These are phyloP conservation scores for Labeo rohita DNA, from an alignment of 2,113 vertebrate species.

Conservation along the genomic window DNA sequence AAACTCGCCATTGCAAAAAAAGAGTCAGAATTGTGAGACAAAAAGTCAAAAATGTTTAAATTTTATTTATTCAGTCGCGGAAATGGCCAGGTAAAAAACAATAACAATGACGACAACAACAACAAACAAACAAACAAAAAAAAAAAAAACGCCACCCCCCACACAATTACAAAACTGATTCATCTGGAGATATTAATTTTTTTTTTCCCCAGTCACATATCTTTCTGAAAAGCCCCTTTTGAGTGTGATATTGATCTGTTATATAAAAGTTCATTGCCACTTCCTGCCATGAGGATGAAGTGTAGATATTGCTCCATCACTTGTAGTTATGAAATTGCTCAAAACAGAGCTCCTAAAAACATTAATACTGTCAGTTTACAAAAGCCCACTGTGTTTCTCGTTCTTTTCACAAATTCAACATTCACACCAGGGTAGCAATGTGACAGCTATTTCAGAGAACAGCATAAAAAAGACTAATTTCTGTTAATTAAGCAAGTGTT, in stretches of 20 bases:
- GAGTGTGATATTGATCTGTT: slow-evolving; percentile 45
- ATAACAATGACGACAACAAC: no score
- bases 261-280: slow-evolving; percentile 35
- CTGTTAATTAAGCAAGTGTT: slow-evolving; percentile 31
- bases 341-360: slow-evolving; percentile 9
- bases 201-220: slow-evolving; percentile 4
- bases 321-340: slow-evolving; percentile 29
- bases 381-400: background rate
- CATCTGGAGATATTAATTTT: background rate
- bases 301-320: slow-evolving; percentile 30
- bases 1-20: no score
- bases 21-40: no score
- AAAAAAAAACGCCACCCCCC: background rate
- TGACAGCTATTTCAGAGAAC: slow-evolving; percentile 6
- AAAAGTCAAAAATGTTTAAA: no score
- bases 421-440: background rate
- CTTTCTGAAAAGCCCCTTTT: slow-evolving; percentile 28
- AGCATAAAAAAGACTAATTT: background rate
- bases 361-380: slow-evolving; percentile 17
- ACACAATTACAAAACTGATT: slow-evolving; percentile 21
- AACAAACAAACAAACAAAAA: background rate
- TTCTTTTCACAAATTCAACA: background rate
- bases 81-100: background rate
- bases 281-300: slow-evolving; percentile 23
- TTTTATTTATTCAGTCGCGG: no score